These are phyloP conservation scores for Sprattus sprattus DNA, from an alignment of 2,113 vertebrate species.

Conservation along the genomic window DNA sequence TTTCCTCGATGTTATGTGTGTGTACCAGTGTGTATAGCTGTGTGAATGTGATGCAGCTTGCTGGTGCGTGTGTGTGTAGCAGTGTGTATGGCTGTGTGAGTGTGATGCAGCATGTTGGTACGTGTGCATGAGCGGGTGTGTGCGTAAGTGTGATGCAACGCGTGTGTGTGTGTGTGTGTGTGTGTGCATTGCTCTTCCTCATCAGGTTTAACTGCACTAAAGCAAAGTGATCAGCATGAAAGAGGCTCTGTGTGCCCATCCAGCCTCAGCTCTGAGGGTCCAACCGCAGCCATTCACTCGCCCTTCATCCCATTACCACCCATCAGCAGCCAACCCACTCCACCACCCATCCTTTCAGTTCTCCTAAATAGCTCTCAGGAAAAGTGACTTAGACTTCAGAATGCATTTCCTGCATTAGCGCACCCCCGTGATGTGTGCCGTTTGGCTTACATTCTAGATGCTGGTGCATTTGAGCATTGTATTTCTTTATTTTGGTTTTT, in stretches of 20 bases:
- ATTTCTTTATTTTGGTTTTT: neutral
- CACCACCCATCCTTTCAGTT: neutral
- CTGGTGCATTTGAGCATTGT: neutral
- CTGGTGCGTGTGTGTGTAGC: neutral
- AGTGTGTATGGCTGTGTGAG: neutral
- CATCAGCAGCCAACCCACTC: no score
- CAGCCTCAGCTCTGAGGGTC: no score
- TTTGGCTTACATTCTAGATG: no score
- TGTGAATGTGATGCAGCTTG: no score
- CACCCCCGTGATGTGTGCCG: no score
- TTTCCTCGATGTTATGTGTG: neutral
- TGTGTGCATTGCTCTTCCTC: constrained; percentile 2
- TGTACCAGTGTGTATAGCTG: neutral
- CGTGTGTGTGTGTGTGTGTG: neutral
- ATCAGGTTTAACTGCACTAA: neutral
- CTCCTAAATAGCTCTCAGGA: neutral
- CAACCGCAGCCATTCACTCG: neutral
- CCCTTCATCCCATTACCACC: neutral
- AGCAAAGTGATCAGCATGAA: neutral
- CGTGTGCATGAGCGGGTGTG: neutral
- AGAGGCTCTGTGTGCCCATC: neutral
- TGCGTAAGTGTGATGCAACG: no score
- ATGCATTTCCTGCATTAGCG: no score
- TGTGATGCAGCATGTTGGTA: neutral
- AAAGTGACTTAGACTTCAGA: no score